These are phyloP conservation scores for Rhinolophus sinicus DNA, from an alignment of 2,113 vertebrate species.

Conservation along the genomic window DNA sequence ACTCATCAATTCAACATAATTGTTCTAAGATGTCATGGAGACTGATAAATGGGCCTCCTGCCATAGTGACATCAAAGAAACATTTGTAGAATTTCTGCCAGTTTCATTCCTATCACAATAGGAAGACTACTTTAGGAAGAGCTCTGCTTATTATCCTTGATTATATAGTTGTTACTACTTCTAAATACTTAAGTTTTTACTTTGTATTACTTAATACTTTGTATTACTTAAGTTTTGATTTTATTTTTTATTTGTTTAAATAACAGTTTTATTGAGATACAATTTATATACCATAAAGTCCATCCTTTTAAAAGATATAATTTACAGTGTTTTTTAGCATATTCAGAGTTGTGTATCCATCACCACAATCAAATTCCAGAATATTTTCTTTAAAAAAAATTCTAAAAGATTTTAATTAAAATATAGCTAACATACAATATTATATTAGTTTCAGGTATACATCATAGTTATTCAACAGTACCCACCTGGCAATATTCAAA, in stretches of 20 bases:
- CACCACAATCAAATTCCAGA: no score
- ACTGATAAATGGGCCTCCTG: neutral
- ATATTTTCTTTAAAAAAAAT: no score
- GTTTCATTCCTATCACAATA: neutral
- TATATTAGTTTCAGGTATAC: no score
- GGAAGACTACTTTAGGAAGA: slow-evolving; percentile 17
- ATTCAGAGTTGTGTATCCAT: no score
- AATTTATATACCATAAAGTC: neutral
- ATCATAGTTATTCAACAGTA: no score
- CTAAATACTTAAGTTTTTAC: slow-evolving; percentile 33
- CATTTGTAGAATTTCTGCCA: neutral
- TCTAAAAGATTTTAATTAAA: no score
- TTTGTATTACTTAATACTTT: no score
- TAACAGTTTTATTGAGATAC: neutral
- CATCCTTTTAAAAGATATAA: no score
- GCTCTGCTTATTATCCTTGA: slow-evolving; percentile 5
- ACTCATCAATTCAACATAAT: slow-evolving; percentile 31
- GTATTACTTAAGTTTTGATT: no score
- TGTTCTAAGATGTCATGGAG: slow-evolving; percentile 13
- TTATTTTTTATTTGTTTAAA: slow-evolving; percentile 19
- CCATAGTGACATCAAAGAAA: slow-evolving; percentile 1
- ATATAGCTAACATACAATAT: no score
- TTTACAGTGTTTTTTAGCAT: no score
- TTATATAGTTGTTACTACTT: neutral
- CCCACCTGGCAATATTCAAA: no score